Conservation (phyloP, 2,797 vertebrate genomes). For the Melanotaenia parkinsoni region DNA sequence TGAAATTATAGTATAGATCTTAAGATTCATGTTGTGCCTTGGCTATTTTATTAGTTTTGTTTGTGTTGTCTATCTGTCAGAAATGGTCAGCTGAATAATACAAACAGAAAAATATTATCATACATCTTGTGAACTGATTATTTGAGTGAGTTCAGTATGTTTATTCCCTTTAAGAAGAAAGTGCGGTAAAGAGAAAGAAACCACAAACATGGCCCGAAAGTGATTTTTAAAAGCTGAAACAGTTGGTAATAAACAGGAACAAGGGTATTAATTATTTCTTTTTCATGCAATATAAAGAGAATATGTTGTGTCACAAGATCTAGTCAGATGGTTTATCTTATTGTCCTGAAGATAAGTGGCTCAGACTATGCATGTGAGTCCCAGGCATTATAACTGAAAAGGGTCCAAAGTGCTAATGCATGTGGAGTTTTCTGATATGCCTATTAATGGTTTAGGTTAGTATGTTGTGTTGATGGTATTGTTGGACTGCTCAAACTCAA, state of each 20-base stretch:
- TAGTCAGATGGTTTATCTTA: not conserved
- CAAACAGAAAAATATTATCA: not conserved
- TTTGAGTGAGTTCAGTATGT: no score
- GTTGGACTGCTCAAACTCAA: not conserved
- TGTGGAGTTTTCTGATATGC: not conserved
- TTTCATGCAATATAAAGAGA: not conserved
- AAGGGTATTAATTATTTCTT: not conserved
- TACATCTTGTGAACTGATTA: not conserved
- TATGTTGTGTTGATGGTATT: not conserved
- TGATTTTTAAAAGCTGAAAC: not conserved
- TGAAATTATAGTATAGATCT: not conserved
- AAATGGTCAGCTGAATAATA: not conserved
- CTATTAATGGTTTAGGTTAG: not conserved
- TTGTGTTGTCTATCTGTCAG: not conserved
- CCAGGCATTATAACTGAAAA: no score
- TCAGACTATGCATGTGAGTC: not conserved
- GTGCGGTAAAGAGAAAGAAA: not conserved
- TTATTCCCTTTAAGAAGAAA: not conserved
- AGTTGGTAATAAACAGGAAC: not conserved
- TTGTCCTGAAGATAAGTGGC: not conserved
- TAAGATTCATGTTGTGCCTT: not conserved
- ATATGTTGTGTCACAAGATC: not conserved
- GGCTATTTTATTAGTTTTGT: slow-evolving; percentile 11
- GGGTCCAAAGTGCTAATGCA: no score
- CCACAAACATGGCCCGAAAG: no score